Base-by-base conservation (phyloP, 1,140 invertebrate genomes). In the Lasaia peninsularis region DNA sequence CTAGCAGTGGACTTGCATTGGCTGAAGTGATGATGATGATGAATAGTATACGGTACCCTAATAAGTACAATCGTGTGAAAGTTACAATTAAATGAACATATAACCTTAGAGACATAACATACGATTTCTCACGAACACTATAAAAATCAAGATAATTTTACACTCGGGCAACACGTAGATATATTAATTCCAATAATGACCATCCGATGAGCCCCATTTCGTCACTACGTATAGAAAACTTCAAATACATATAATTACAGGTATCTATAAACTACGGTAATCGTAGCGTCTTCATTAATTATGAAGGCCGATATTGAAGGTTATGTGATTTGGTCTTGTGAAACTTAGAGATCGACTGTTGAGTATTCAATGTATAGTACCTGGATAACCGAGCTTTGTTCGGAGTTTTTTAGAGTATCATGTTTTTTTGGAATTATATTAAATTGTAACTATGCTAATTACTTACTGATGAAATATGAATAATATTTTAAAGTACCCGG, bases 161-260 rank as follows among this genome's bases (percentile, higher is more conserved):
- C 56, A 67, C 75, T 72, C 81, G 84, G 79, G 81, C 78, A 69
- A 80, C 84, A 88, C 84, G 84, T 86, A 84, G 74, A 66, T 79
- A 85, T 86, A 88, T 88, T 88, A 88, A 88, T 88, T 85, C 82
- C 70, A 81, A 73, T 88, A 88, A 88, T 86, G 84, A 83, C 79
- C 70, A 72, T 63, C 63, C 73, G 74, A 78, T 83, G 78, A 80
- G 76, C 71, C 63, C 71, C 80, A 68, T 86, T 87, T 87, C 84
- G 82, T 87, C 84, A 87, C 80, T 81, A 53, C 75, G 79, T 80
- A 83, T 85, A 86, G 82, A 86, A 86, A 87, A 86, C 82, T 83
- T 80, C 79, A 84, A 87, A 87, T 81, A 83, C 72, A 83, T 87
- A 83, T 87, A 86, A 87, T 87, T 86, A 87, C 73, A 80, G 72